Conservation (phyloP, 2,113 vertebrate genomes). For the Phainopepla nitens region DNA sequence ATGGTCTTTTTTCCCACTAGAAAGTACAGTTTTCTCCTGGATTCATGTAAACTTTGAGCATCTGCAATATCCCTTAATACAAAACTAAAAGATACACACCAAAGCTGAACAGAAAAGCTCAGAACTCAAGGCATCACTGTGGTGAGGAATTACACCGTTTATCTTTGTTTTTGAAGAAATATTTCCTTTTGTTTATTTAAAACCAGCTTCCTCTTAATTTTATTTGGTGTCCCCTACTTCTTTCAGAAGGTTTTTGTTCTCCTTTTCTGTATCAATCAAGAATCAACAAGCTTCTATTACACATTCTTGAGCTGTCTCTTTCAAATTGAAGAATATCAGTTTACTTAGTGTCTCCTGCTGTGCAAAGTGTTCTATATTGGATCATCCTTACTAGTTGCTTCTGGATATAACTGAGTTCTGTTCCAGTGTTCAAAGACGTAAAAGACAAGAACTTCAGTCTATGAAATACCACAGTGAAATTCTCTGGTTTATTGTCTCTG, state of each 20-base stretch:
- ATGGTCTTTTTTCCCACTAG: not conserved
- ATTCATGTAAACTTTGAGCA: slow-evolving; percentile 10
- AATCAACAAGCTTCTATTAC: not conserved
- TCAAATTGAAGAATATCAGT: not conserved
- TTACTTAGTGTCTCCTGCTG: not conserved
- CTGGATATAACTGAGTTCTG: not conserved
- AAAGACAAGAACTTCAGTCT: not conserved
- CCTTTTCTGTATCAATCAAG: not conserved
- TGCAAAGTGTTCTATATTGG: not conserved
- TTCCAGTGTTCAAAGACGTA: not conserved
- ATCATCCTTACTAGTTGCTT: not conserved
- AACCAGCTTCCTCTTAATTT: not conserved
- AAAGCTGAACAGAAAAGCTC: too few relatives aligned
- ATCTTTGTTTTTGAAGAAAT: not conserved
- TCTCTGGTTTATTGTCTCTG: not conserved
- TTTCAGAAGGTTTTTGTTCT: not conserved
- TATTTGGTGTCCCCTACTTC: not conserved
- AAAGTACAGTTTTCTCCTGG: not conserved
- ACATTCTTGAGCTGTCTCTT: not conserved
- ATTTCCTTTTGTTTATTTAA: not conserved
- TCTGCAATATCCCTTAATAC: not conserved
- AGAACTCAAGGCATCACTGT: not conserved
- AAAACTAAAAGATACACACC: too few relatives aligned
- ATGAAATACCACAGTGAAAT: not conserved
- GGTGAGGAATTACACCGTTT: not conserved